Base-by-base conservation (phyloP, 2,797 vertebrate species). In the Amniataba percoides region DNA sequence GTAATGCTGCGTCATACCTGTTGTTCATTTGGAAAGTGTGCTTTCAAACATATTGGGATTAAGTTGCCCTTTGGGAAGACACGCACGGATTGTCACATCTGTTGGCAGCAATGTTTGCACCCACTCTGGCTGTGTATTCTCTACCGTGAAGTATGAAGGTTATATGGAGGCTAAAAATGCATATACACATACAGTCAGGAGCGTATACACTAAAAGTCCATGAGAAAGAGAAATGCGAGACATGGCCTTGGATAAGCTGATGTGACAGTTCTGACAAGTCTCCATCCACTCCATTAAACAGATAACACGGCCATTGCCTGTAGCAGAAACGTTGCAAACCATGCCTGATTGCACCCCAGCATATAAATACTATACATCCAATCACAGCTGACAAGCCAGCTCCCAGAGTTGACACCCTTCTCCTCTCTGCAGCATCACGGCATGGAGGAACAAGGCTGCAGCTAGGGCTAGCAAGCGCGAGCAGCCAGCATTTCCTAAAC, bases 231-330 rank as follows among this genome's bases (percentile, higher is more conserved):
- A 43, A 67, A 78, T 77, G 13, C 1, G 4, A 71, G 63, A 80
- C 21, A 1, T 74, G 74, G 61, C 56, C 43, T 77, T n/a, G 58
- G 56, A 76, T 85, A 84, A 87, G 71, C 58, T 76, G 77, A 87
- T 74, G 80, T 83, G 90, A 91, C 86, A 74, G 78, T 83, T 69
- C 68, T 87, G 91, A 92, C 87, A 89, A 90, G 83, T 86, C 73
- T 79, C 58, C 71, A 70, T 91, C 83, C 88, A 88, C 79, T 71
- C 89, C 84, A 91, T 91, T 93, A 82, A 84, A 87, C 79, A 86
- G 79, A 92, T 88, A 87, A 80, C 68, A 42, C 61, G 64, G 27
- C 25, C 71, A 66, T 40, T 69, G 83, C 81, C 85, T 78, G 75
- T 74, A 84, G 90, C 80, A 81, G 74, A 71, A 85, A 88, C 74